These are phyloP conservation scores for Drosophila kurseongensis DNA, from an alignment of 1,140 invertebrate genomes.

Conservation along the genomic window DNA sequence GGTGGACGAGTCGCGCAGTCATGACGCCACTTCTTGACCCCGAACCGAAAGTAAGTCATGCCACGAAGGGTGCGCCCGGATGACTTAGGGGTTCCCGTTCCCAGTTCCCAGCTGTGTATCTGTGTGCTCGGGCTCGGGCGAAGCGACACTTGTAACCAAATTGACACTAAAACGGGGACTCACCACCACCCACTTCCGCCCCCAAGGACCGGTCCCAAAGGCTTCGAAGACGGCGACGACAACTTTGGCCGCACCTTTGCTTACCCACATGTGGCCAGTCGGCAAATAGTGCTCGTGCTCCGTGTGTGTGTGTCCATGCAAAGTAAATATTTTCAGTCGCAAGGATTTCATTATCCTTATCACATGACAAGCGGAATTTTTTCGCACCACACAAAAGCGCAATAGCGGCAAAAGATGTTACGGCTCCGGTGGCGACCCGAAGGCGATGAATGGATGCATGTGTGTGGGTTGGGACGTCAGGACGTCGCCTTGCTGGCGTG, in stretches of 20 bases:
- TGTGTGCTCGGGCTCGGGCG: conserved; percentile 13
- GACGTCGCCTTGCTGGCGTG: conserved; percentile 43
- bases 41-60: conserved; percentile 66
- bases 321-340: conserved; percentile 76
- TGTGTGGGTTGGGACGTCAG: conserved; percentile 33
- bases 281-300: conserved; percentile 53
- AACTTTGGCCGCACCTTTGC: conserved; percentile 75
- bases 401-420: conserved; percentile 58
- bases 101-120: conserved; percentile 34
- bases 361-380: conserved; percentile 76
- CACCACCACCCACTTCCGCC: conserved; percentile 25
- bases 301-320: conserved; percentile 40
- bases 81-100: conserved; percentile 58
- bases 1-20: conserved; percentile 21
- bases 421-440: conserved; percentile 8
- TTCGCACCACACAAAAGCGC: conserved; percentile 60
- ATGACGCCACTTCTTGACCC: conserved; percentile 73
- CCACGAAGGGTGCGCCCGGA: conserved; percentile 47
- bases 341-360: conserved; percentile 84
- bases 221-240: conserved; percentile 67
- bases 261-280: conserved; percentile 55
- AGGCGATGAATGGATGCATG: conserved; percentile 19
- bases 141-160: conserved; percentile 70
- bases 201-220: conserved; percentile 49
- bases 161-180: conserved; percentile 63